A percentile compares a stretch with the other conserved stretches of the same genome.
These are phyloP conservation scores for Coreoperca whiteheadi DNA, from an alignment of 2,113 vertebrate genomes.

Conservation along the genomic window DNA sequence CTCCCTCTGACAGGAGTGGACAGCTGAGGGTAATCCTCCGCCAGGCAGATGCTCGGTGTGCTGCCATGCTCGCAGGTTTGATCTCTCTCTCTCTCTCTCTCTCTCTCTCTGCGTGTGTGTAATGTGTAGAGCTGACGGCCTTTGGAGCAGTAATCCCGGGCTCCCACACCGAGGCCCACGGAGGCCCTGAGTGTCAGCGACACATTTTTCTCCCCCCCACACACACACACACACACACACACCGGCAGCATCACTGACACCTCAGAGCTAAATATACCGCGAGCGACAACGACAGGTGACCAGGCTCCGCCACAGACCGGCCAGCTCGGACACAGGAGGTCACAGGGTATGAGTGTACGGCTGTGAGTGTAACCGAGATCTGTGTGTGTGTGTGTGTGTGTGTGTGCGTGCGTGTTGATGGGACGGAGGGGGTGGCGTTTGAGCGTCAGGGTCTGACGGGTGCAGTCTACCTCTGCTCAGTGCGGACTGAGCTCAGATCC, in stretches of 20 bases:
- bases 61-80: constrained; percentile 57
- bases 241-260: constrained; percentile 71
- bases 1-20: constrained; percentile 53
- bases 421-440: constrained; percentile 45
- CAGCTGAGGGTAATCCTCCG: constrained; percentile 73
- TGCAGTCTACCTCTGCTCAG: constrained; percentile 40
- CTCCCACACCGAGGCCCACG: constrained; percentile 49
- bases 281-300: constrained; percentile 76
- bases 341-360: constrained; percentile 59
- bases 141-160: constrained; percentile 70
- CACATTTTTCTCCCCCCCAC: constrained; percentile 58
- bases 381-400: constrained; percentile 19
- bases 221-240: constrained; percentile 35
- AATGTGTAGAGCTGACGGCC: constrained; percentile 63
- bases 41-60: constrained; percentile 69
- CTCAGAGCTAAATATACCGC: constrained; percentile 74
- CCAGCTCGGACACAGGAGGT: constrained; percentile 62
- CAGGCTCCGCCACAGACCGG: constrained; percentile 45
- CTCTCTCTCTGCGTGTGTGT: constrained; percentile 37
- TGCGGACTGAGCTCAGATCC: constrained; percentile 61
- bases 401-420: constrained; percentile 17
- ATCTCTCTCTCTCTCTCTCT: constrained; percentile 55
- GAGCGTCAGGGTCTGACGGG: constrained; percentile 29
- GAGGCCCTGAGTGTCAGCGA: constrained; percentile 75
- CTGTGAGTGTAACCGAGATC: constrained; percentile 12